phyloP scores from a whole-genome alignment of 1,140 invertebrate species.

The Drosophila nasuta region DNA sequence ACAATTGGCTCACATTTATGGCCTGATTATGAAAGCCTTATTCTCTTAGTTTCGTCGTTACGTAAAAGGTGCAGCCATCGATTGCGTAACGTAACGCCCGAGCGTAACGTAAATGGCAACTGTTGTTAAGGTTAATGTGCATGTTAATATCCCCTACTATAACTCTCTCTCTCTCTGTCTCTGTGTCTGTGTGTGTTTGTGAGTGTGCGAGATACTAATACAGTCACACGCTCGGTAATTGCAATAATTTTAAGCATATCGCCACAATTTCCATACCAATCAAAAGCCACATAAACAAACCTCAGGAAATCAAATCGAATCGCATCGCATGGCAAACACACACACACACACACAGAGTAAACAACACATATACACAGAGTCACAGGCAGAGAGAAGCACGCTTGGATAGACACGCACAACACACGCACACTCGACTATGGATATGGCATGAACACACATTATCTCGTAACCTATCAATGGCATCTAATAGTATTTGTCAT shows the following conservation, averaged over 20 bases:
- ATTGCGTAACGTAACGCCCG: conserved; percentile 17
- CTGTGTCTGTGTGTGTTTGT: background rate
- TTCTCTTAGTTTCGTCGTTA: conserved; percentile 9
- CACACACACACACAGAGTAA: conserved; percentile 32
- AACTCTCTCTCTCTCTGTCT: background rate
- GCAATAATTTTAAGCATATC: conserved; percentile 50
- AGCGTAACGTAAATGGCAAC: conserved; percentile 26
- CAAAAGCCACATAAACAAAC: conserved; percentile 42
- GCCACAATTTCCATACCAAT: conserved; percentile 43
- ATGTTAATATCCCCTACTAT: conserved; percentile 28
- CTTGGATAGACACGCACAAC: too few relatives aligned
- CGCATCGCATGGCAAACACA: conserved; percentile 38
- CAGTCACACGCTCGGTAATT: conserved; percentile 30
- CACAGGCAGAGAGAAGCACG: conserved; percentile 15
- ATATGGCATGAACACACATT: conserved; percentile 35
- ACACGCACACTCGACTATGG: conserved; percentile 6
- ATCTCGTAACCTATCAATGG: conserved; percentile 32
- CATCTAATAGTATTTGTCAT: conserved; percentile 33
- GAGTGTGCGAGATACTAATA: background rate
- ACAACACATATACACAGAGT: conserved; percentile 9
- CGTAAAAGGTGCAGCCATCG: conserved; percentile 14
- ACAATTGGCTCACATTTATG: conserved; percentile 47
- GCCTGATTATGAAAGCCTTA: conserved; percentile 44
- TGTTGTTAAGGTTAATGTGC: conserved; percentile 36
- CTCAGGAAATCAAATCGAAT: conserved; percentile 46